Conservation (phyloP, 1,140 invertebrate species). For the Oryzaephilus surinamensis region DNA sequence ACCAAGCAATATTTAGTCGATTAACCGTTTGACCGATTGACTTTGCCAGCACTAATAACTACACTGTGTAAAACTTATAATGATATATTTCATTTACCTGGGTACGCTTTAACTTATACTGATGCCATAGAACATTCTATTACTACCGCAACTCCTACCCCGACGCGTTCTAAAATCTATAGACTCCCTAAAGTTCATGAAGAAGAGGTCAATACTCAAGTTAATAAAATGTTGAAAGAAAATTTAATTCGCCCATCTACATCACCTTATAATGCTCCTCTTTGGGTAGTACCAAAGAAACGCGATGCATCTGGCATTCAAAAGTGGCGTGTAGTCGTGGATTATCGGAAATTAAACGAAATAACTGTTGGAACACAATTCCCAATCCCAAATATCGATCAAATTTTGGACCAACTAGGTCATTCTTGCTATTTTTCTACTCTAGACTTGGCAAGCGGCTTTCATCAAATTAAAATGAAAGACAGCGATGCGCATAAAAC, state of each 20-base stretch:
- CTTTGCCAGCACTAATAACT: slow-evolving; percentile 5
- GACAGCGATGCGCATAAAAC: too few relatives aligned
- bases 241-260: neutral
- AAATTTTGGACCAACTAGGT: slow-evolving; percentile 36
- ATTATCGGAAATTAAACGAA: slow-evolving; percentile 32
- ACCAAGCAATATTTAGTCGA: too few relatives aligned
- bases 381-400: slow-evolving; percentile 42
- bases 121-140: slow-evolving; percentile 24
- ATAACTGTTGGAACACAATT: slow-evolving; percentile 31
- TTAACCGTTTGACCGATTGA: too few relatives aligned
- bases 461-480: slow-evolving; percentile 44
- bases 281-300: slow-evolving; percentile 23
- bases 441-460: slow-evolving; percentile 41
- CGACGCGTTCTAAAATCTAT: slow-evolving; percentile 28
- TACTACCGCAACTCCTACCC: slow-evolving; percentile 15
- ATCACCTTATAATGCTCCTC: neutral
- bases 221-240: slow-evolving; percentile 32
- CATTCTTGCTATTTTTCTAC: slow-evolving; percentile 37
- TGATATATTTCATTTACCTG: slow-evolving; percentile 20
- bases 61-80: slow-evolving; percentile 17
- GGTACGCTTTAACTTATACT: slow-evolving; percentile 16
- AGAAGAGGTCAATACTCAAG: slow-evolving; percentile 34
- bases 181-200: slow-evolving; percentile 31
- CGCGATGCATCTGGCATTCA: slow-evolving; percentile 18
- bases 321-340: slow-evolving; percentile 32